Evolutionary conservation across 2,113 vertebrate species (phyloP).

Genomic region (Sterna hirundo): DNA sequence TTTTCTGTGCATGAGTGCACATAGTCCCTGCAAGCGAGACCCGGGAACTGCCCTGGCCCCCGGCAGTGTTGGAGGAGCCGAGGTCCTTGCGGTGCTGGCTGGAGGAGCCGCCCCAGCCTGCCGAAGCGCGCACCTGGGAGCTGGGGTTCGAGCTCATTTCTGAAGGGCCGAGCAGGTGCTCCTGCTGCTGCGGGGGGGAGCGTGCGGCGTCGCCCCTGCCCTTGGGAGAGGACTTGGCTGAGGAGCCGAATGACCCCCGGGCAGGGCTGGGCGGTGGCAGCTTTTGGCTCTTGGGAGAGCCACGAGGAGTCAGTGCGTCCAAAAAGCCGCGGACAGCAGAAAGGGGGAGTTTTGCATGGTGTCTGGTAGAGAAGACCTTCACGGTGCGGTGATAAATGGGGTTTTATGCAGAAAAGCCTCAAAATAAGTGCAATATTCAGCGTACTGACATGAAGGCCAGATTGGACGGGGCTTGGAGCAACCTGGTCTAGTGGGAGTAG

Average conservation of each 20-base stretch:
- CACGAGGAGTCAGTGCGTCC: background rate
- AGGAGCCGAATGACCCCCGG: no score
- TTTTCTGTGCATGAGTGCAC: no score
- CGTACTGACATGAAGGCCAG: background rate
- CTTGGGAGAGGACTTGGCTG: background rate
- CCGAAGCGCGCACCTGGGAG: accelerated
- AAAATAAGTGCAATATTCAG: background rate
- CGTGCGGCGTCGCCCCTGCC: background rate
- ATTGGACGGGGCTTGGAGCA: background rate
- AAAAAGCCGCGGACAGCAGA: background rate
- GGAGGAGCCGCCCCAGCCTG: background rate
- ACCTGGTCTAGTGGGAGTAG: background rate
- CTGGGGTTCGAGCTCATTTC: no score
- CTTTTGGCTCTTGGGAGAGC: background rate
- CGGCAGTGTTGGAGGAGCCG: background rate
- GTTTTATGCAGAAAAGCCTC: background rate
- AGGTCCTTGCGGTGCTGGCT: background rate
- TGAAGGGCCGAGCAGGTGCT: accelerated
- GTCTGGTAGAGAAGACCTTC: background rate
- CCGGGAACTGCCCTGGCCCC: accelerated
- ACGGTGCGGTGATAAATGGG: accelerated
- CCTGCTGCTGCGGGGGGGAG: background rate
- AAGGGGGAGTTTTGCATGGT: background rate
- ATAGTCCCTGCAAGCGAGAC: background rate
- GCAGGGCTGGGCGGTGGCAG: background rate